Evolutionary conservation across 2,113 vertebrate species (phyloP).

Genomic region (Mola mola): DNA sequence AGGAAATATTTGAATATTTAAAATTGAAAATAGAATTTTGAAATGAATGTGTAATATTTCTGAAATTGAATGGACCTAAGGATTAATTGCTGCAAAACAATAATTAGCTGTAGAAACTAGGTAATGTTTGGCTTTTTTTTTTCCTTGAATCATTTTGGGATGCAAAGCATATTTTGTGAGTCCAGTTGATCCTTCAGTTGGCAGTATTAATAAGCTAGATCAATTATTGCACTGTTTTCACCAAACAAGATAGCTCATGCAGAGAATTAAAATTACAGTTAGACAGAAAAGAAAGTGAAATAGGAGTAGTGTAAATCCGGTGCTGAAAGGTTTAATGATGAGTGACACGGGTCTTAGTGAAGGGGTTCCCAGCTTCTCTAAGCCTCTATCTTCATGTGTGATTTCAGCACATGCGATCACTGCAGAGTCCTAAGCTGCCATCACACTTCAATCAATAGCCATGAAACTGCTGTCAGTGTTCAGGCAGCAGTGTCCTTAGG

Average conservation of each 20-base stretch:
- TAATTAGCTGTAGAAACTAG: too few species aligned
- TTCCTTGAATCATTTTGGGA: too few species aligned
- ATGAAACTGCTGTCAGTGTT: constrained; percentile 38
- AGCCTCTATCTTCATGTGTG: constrained; percentile 18
- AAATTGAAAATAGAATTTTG: too few species aligned
- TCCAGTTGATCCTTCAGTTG: too few species aligned
- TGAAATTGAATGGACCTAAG: too few species aligned
- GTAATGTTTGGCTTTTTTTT: too few species aligned
- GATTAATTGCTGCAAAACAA: too few species aligned
- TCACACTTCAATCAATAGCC: constrained; percentile 51
- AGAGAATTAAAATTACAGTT: not conserved
- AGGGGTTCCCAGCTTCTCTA: constrained; percentile 6
- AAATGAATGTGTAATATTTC: too few species aligned
- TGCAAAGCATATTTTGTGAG: constrained; percentile 5
- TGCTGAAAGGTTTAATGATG: constrained; percentile 59
- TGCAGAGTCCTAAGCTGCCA: constrained; percentile 49
- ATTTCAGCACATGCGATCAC: constrained; percentile 61
- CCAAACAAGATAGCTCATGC: not conserved
- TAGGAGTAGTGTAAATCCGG: constrained; percentile 35
- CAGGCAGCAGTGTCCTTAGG: constrained; percentile 44
- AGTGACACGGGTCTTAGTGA: constrained; percentile 61
- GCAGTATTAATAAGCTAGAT: constrained; percentile 32
- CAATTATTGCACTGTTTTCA: constrained; percentile 22
- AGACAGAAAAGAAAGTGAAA: constrained; percentile 25
- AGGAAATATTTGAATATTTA: too few species aligned